A percentile compares a stretch with the other conserved stretches of the same genome.
phyloP scores from a whole-genome alignment of 2,888 invertebrate genomes.

The Nomada flava region DNA sequence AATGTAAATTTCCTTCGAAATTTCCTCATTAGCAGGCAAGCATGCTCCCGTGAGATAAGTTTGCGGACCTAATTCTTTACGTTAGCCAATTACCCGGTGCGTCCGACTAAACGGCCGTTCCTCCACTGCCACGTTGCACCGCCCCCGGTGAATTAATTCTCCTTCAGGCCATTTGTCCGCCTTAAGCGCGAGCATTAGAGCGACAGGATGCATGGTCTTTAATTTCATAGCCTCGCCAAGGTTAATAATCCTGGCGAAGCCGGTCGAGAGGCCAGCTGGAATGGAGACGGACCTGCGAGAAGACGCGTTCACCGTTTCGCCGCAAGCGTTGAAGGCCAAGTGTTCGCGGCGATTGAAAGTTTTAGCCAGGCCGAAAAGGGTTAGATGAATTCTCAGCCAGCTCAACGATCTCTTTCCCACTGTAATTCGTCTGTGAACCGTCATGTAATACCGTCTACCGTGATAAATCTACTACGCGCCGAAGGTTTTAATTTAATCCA shows the following conservation, averaged over 20 bases:
- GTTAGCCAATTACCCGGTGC: slow-evolving; percentile 21
- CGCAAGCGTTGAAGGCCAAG: slow-evolving; percentile 74
- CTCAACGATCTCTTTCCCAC: not conserved
- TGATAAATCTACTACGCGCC: not conserved
- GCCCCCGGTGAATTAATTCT: slow-evolving; percentile 50
- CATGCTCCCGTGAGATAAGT: slow-evolving; percentile 26
- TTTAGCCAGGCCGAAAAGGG: slow-evolving; percentile 75
- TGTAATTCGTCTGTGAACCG: not conserved
- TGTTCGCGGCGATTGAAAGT: slow-evolving; percentile 72
- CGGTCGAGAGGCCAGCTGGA: slow-evolving; percentile 71
- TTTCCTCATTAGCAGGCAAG: slow-evolving; percentile 30
- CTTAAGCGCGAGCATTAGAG: slow-evolving; percentile 21
- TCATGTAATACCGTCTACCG: not conserved
- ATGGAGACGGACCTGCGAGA: slow-evolving; percentile 75
- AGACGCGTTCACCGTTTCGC: slow-evolving; percentile 78
- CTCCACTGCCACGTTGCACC: slow-evolving; percentile 35
- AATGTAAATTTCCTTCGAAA: slow-evolving; percentile 36
- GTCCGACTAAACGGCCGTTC: slow-evolving; percentile 53
- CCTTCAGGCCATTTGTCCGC: slow-evolving; percentile 41
- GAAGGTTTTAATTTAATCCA: too few relatives aligned
- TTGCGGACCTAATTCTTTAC: slow-evolving; percentile 26
- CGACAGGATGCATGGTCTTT: slow-evolving; percentile 54
- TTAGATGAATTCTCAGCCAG: not conserved
- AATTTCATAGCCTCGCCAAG: slow-evolving; percentile 70
- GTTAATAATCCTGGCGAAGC: slow-evolving; percentile 69